phyloP scores from a whole-genome alignment of 1,140 invertebrate genomes.

The Yoshiicerus persimilis region DNA sequence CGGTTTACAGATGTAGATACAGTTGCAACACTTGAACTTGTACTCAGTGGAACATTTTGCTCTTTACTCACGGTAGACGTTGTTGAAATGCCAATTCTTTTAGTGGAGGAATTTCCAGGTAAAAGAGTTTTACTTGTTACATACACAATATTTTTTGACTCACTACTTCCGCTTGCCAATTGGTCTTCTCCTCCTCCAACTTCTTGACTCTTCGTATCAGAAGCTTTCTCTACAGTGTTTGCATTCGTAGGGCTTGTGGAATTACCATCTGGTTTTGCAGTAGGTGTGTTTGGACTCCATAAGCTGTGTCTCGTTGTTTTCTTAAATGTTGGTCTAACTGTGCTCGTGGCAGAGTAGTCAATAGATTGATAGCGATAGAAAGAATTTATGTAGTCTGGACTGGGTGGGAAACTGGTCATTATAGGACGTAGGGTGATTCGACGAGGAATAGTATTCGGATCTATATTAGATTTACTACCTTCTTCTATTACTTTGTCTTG shows the following conservation, averaged over 20 bases:
- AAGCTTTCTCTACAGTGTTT: neutral
- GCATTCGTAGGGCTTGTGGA: neutral
- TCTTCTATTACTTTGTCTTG: neutral
- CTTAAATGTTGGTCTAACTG: conserved; percentile 31
- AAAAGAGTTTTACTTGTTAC: neutral
- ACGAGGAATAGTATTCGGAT: conserved; percentile 28
- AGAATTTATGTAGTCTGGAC: conserved; percentile 34
- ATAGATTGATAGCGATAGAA: conserved; percentile 35
- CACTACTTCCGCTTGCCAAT: neutral
- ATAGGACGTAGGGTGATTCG: conserved; percentile 29
- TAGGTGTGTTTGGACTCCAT: conserved; percentile 18
- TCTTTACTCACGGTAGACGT: neutral
- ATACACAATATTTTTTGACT: neutral
- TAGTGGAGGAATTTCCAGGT: neutral
- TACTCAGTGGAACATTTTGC: neutral
- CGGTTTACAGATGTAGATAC: neutral
- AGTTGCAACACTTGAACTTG: neutral
- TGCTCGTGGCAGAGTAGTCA: conserved; percentile 35
- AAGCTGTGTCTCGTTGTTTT: conserved; percentile 30
- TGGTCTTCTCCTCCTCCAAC: neutral
- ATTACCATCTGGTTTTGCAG: neutral
- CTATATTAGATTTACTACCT: neutral
- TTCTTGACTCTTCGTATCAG: neutral
- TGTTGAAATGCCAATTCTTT: neutral
- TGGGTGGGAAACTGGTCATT: neutral